Base-by-base conservation (phyloP, 1,140 invertebrate genomes). In the Agrypnia vestita region DNA sequence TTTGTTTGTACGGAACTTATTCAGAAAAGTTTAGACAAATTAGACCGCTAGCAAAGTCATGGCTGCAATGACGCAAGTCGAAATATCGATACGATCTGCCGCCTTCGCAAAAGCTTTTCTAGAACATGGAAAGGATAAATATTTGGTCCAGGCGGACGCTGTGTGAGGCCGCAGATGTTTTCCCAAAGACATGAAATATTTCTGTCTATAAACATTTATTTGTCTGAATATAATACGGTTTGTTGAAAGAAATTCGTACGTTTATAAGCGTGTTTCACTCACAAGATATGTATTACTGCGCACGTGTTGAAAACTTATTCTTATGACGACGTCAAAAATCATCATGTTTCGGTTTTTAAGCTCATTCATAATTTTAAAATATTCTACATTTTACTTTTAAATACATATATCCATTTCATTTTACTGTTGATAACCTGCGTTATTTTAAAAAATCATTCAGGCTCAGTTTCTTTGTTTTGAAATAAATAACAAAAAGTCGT, bases 31-130 rank as follows among this genome's bases (percentile, higher is more conserved):
- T n/a, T n/a, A n/a, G n/a, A n/a, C n/a, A n/a, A n/a, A n/a, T n/a
- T n/a, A n/a, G 25, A 25, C 8, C 0, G 0, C 19, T 8, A 62
- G 59, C 59, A 35, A 13, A 62, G 25, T 62, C 19, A 62, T 6
- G 25, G 25, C 8, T n/a, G 21, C 10, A 8, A 35, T 62, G 59
- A 62, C 59, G 59, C 25, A 35, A 46, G 12, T 15, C 13, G 12
- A n/a, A 35, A 1, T 19, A 62, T 19, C 10, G 67, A 51, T 49
- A 71, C 15, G 21, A 51, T 71, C 67, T 71, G 11, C 44, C 67
- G 67, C 67, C 67, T 19, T 51, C 46, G 67, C 67, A 71, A 71
- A 71, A 19, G 19, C 9, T 8, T 9, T 71, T 71, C 67, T 71
- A 51, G 67, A 71, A 71, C 67, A 25, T 71, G 19, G 19, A 25